phyloP scores from a whole-genome alignment of 2,113 vertebrate species.

The Oreocharis arfaki region DNA sequence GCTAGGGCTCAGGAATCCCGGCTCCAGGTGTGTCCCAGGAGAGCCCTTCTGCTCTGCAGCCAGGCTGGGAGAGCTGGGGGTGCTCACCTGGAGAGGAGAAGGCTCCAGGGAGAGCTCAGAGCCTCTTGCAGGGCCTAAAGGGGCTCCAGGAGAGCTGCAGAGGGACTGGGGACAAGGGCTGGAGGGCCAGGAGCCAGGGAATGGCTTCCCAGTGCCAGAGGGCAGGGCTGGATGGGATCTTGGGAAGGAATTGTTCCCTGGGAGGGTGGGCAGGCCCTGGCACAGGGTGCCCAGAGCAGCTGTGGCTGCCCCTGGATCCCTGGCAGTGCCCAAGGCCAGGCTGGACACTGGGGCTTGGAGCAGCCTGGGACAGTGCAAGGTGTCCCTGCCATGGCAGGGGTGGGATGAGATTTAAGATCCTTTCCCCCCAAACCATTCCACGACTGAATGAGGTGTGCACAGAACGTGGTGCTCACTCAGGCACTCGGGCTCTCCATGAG shows the following conservation, averaged over 20 bases:
- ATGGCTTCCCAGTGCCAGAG: not conserved
- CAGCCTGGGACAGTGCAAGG: not conserved
- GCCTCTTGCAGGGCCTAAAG: not conserved
- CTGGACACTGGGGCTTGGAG: not conserved
- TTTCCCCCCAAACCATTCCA: not conserved
- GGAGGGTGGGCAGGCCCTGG: not conserved
- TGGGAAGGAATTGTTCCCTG: not conserved
- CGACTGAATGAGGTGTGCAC: fast-evolving
- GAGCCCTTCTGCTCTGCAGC: not conserved
- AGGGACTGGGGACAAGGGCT: not conserved
- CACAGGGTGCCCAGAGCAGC: not conserved
- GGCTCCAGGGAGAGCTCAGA: not conserved
- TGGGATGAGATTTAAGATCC: not conserved
- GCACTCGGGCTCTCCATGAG: fast-evolving
- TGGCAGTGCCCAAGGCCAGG: not conserved
- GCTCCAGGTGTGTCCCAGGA: not conserved
- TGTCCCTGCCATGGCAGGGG: not conserved
- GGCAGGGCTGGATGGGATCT: not conserved
- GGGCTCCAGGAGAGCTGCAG: not conserved
- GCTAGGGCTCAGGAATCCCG: not conserved
- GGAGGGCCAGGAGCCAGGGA: not conserved
- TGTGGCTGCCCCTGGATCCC: not conserved
- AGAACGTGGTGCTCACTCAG: fast-evolving
- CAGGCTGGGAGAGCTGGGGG: not conserved
- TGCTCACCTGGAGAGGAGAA: not conserved